Conservation (phyloP, 2,888 invertebrate genomes). For the Agriotes lineatus region DNA sequence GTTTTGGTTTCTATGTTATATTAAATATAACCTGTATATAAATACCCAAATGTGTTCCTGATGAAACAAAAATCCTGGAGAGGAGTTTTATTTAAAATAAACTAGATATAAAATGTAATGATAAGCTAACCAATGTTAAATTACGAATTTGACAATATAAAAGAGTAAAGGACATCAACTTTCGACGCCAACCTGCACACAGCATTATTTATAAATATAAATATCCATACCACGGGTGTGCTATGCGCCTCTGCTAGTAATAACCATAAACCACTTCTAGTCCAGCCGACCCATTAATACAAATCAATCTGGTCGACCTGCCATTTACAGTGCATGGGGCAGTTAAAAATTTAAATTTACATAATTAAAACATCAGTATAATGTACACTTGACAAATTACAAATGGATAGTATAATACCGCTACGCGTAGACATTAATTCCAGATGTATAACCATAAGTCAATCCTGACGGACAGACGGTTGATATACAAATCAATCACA, state of each 20-base stretch:
- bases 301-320: constrained; percentile 2
- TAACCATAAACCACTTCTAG: constrained; percentile 9
- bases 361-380: constrained; percentile 47
- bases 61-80: too few relatives aligned
- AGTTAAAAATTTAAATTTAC: constrained; percentile 28
- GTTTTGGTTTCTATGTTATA: too few relatives aligned
- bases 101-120: too few relatives aligned
- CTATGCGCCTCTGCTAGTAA: constrained; percentile 3
- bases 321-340: not conserved
- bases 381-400: constrained; percentile 42
- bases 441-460: constrained; percentile 41
- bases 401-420: constrained; percentile 38
- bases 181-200: too few relatives aligned
- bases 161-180: too few relatives aligned
- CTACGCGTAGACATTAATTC: constrained; percentile 41
- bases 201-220: not conserved
- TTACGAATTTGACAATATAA: too few relatives aligned
- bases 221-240: constrained; percentile 6
- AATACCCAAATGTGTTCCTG: too few relatives aligned
- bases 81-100: too few relatives aligned
- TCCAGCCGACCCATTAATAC: constrained; percentile 18
- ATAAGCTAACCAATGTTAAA: too few relatives aligned
- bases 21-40: too few relatives aligned
- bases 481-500: constrained; percentile 32
- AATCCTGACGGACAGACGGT: constrained; percentile 35